Evolutionary conservation across 2,797 vertebrate species (phyloP).

Genomic region (Cossypha dichroa): DNA sequence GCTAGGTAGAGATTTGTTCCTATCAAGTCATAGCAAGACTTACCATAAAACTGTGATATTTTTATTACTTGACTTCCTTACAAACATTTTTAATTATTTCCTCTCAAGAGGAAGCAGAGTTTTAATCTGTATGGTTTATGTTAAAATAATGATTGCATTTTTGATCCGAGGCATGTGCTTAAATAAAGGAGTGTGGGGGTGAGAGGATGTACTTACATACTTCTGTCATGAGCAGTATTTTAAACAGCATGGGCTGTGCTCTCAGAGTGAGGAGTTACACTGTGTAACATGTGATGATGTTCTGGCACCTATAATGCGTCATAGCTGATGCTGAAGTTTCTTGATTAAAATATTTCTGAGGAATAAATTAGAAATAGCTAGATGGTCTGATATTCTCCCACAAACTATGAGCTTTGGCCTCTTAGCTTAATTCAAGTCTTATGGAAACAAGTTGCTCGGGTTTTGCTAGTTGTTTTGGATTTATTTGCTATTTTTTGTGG

Average conservation of each 20-base stretch:
- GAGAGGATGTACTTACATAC: rapidly evolving
- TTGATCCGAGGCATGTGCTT: neutral
- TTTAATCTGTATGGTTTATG: neutral
- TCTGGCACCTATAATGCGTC: rapidly evolving
- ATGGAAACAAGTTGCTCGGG: neutral
- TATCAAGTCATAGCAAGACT: neutral
- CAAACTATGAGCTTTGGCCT: neutral
- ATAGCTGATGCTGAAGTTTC: neutral
- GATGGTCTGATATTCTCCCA: neutral
- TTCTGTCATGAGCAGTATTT: neutral
- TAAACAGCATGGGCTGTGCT: neutral
- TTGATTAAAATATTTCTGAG: neutral
- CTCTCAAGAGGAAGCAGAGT: neutral
- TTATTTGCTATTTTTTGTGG: neutral
- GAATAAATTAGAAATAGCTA: neutral
- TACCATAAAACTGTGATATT: neutral
- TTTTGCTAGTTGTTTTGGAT: neutral
- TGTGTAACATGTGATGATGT: neutral
- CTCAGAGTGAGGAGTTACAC: neutral
- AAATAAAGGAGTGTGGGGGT: neutral
- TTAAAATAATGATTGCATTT: neutral
- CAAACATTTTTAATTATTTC: neutral
- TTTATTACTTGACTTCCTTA: neutral
- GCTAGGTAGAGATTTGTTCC: neutral
- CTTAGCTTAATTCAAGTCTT: neutral